Base-by-base conservation (phyloP, 2,888 invertebrate species). In the Amiota minor region DNA sequence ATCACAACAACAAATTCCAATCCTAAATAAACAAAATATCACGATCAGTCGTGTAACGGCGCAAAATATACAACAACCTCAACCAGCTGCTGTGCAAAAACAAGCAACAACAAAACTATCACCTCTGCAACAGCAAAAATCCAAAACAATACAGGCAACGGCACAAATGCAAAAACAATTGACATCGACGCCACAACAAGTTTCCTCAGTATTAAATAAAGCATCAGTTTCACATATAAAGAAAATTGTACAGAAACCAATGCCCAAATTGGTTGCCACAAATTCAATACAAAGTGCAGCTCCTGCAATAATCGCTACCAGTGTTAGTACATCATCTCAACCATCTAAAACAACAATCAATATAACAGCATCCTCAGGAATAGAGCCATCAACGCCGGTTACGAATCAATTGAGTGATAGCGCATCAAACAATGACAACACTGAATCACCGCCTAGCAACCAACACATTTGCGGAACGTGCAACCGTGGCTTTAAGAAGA, bases 401-500 rank as follows among this genome's bases (percentile, higher is more conserved):
- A 46, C 12, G 9, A 2, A 12, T 64, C 64, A 64, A 46, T 0
- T 3, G 8, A 16, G 50, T 23, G 14, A 10, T 35, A 8, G n/a
- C 14, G 12, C 18, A 9, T 50, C 23, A 20, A 67, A 14, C 76
- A 72, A 18, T 59, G 18, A 6, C 16, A 20, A 18, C 23, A 50
- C 71, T 1, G 10, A 35, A 35, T 35, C 35, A 35, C 35, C 35
- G 35, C 35, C 64, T 45, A n/a, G 70, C 1, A 74, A 55, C n/a
- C 23, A 49, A 12, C 71, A 81, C 0, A 77, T 74, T 74, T 77
- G 80, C 81, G 87, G 87, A 84, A 81, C 93, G 16, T 94, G 94
- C 83, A 91, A 90, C 9, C 93, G 93, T 77, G 91, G 91, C 0
- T 94, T 94, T 81, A 93, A 93, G 83, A 91, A 94, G 78, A 92